Evolutionary conservation across 2,797 vertebrate genomes (phyloP), one percentile per base, ranked within the genome.

Genomic region (Falco concolor): DNA sequence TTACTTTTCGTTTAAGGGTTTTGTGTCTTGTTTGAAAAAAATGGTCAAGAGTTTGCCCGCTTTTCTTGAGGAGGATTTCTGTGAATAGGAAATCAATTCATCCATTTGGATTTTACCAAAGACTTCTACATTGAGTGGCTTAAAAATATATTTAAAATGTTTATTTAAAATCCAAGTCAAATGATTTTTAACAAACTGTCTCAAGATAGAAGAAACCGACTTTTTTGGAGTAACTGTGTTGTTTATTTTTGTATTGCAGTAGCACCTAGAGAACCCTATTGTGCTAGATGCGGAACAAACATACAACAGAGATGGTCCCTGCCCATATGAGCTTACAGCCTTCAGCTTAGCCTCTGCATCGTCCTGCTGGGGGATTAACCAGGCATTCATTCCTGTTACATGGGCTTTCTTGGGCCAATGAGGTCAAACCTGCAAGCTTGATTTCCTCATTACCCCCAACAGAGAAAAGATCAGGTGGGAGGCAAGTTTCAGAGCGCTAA

Each of bases 151-250:
- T 76, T 94, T 94, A 32, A 94, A 93, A 96, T 12, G 75, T 97
- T 96, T 96, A 96, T 96, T 97, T 85, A 95, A 96, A 97, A 92
- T 93, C 90, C 89, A 91, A 90, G 76, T 90, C 84, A 93, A 95
- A 75, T 83, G 12, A 68, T 93, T 87, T 84, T 90, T 90, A 96
- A 96, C 94, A 96, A 96, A 95, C 61, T 95, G 78, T 90, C 50
- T 93, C 84, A 59, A 94, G 92, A 94, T 8, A 97, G 92, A 95
- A 95, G 84, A 94, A 95, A 92, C 84, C 9, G 93, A 93, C 78
- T 76, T 81, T 81, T 92, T 78, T 87, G 94, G 96, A 97, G 94
- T 94, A 95, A 92, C 84, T 87, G 84, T 95, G 94, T 95, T 92
- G 92, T 95, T 96, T 96, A 96, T 96, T 97, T 68, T 84, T 60